phyloP scores from a whole-genome alignment of 2,797 vertebrate genomes.

The Potorous gilbertii region DNA sequence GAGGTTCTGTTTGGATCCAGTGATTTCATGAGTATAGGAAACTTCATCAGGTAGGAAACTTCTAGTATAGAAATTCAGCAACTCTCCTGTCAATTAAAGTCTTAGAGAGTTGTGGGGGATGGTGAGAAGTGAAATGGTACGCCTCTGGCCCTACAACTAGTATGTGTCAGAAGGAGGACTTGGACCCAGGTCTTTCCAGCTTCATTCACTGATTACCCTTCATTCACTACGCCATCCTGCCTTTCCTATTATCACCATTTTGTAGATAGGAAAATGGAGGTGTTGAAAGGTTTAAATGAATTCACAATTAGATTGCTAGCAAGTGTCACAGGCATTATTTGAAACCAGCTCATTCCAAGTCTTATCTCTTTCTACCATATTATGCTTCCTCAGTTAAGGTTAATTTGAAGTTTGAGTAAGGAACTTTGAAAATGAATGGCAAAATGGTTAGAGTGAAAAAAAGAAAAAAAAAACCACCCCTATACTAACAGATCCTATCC shows the following conservation, averaged over 20 bases:
- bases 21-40: neutral
- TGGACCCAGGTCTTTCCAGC: neutral
- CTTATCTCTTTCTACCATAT: neutral
- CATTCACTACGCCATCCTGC: neutral
- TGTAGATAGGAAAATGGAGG: neutral
- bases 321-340: neutral
- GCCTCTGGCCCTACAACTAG: too few relatives aligned
- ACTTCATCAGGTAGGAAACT: neutral
- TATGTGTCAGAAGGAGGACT: neutral
- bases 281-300: neutral
- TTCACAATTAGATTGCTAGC: neutral
- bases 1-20: neutral
- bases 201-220: neutral
- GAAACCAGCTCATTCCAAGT: neutral
- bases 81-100: neutral
- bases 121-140: neutral
- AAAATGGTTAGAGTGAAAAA: constrained; percentile 28
- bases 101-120: neutral
- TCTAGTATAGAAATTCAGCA: neutral
- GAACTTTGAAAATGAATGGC: constrained; percentile 59
- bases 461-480: neutral
- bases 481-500: neutral
- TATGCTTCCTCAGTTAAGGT: neutral
- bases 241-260: neutral
- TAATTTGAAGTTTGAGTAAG: constrained; percentile 58